phyloP scores from a whole-genome alignment of 2,888 invertebrate species.

The Ectemnius continuus region DNA sequence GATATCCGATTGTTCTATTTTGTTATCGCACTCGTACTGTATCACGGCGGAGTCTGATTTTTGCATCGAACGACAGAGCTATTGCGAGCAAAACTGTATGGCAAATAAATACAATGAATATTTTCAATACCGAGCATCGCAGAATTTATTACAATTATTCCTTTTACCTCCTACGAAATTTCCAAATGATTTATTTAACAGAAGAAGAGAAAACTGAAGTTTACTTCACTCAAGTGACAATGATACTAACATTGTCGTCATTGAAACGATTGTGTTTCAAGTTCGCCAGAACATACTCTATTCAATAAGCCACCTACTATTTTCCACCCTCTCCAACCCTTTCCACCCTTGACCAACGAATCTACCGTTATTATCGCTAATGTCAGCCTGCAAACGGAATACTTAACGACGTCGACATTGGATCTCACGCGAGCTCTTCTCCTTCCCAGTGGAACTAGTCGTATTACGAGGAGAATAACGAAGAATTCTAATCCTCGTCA shows the following conservation, averaged over 20 bases:
- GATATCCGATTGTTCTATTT: no score
- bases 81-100: background rate
- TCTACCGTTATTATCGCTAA: background rate
- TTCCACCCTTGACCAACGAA: background rate
- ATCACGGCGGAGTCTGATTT: no score
- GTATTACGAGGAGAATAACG: background rate
- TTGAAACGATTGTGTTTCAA: no score
- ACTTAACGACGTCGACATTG: constrained; percentile 5
- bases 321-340: background rate
- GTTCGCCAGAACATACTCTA: no score
- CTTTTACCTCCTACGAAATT: no score
- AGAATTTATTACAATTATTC: no score
- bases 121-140: background rate
- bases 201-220: no score
- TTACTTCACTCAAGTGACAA: no score
- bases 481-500: constrained; percentile 6
- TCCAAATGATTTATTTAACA: no score
- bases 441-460: background rate
- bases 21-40: no score
- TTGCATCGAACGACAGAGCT: background rate
- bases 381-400: constrained; percentile 25
- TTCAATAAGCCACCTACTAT: background rate
- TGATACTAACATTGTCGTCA: no score
- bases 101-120: background rate
- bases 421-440: background rate